phyloP scores from a whole-genome alignment of 2,797 vertebrate species.

The Sylvilagus floridanus region DNA sequence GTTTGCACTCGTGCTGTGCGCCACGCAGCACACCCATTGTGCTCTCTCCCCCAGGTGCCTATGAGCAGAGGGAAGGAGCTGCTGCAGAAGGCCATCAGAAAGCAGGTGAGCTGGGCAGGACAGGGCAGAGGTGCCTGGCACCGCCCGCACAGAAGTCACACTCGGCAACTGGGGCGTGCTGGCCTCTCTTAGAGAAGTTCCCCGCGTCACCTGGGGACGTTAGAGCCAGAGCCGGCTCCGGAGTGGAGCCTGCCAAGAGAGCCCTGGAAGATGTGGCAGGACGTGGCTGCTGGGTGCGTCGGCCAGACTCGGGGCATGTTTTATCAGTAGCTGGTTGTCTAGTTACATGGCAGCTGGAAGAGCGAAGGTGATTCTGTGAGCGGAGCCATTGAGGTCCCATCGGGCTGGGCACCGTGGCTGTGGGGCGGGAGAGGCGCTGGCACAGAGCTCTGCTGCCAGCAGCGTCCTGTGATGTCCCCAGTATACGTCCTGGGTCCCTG shows the following conservation, averaged over 20 bases:
- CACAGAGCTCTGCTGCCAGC: neutral
- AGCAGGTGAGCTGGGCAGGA: slow-evolving; percentile 88
- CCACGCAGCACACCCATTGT: neutral
- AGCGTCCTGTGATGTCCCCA: neutral
- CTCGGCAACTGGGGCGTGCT: neutral
- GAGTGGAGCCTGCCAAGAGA: neutral
- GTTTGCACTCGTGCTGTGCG: neutral
- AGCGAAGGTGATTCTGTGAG: neutral
- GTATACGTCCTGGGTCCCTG: neutral
- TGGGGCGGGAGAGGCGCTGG: neutral
- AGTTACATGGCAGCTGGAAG: neutral
- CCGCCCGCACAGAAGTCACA: neutral
- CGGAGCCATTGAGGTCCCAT: neutral
- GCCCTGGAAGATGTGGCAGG: neutral
- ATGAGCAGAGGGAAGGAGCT: slow-evolving; percentile 93
- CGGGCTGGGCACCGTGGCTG: neutral
- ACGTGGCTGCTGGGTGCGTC: neutral
- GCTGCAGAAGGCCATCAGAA: slow-evolving; percentile 93
- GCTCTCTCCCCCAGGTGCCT: slow-evolving; percentile 85
- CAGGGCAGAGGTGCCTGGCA: accelerated
- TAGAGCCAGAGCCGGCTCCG: neutral
- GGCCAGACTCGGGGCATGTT: neutral
- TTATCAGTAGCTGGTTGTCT: neutral
- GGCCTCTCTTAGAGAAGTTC: neutral
- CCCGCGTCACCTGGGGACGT: neutral